Base-by-base conservation (phyloP, 2,113 vertebrate genomes). In the Edolisoma coerulescens region DNA sequence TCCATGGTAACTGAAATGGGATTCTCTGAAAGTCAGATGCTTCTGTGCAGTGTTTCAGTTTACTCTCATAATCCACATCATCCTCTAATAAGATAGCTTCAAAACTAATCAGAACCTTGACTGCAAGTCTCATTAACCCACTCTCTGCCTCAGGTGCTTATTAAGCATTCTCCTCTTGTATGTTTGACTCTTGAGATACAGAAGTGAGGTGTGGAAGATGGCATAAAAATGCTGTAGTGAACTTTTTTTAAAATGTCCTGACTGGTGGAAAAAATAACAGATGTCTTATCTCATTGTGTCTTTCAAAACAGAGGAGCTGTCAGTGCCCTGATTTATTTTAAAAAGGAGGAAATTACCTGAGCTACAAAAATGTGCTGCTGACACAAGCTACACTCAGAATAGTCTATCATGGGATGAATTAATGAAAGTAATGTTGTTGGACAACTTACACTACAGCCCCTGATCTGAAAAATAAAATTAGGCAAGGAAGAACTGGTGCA, bases 401-500 rank as follows among this genome's bases (percentile, higher is more conserved):
- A 85, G 63, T 67, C 33, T 54, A 74, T 5, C 32, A 28, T 69
- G 23, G 60, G 37, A 75, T 61, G 22, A 67, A 85, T 79, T 96
- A 93, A 85, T 74, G 44, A 80, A 95, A 94, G 65, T 65, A 50
- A 76, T 60, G 30, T 73, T 87, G 60, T 67, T 60, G 74, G 60
- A 75, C 41, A 92, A 35, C n/a, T 69, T 89, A 30, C 32, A 39
- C 45, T 67, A 77, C 8, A 44, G 30, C 2, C 13, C n/a, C 28
- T 17, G 14, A 92, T 50, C 37, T 87, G 42, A 92, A 95, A 96
- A 92, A 85, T 80, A 73, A 83, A 87, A 71, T 53, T 59, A 85
- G 13, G 6, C 27, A 85, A 89, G 45, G 21, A 70, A 87, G 37
- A 73, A 39, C 5, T 45, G 6, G 26, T 53, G 19, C 15, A 76